These are phyloP conservation scores for Arbacia lixula DNA, from an alignment of 53 echinoderm and acorn worm species.

Conservation along the genomic window DNA sequence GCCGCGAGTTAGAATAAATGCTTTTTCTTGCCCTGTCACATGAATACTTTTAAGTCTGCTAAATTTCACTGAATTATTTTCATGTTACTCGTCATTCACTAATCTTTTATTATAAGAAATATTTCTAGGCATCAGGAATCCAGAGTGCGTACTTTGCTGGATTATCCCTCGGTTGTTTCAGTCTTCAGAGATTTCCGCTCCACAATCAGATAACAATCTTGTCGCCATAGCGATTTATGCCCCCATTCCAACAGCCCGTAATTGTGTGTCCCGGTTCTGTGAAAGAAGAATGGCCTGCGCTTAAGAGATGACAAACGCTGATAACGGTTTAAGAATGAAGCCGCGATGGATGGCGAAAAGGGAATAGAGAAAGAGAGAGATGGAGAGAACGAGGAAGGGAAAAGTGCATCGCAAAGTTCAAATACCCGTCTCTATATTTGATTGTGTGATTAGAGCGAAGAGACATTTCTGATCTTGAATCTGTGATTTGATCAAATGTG, in stretches of 20 bases:
- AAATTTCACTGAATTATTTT: too few relatives aligned
- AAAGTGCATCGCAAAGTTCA: slow-evolving; percentile 28
- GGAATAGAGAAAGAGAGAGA: too few relatives aligned
- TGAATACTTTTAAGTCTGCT: too few relatives aligned
- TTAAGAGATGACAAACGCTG: background rate
- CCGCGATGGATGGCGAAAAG: too few relatives aligned
- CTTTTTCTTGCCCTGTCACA: too few relatives aligned
- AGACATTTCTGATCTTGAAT: slow-evolving; percentile 8
- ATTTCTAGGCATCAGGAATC: too few relatives aligned
- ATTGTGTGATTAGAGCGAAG: slow-evolving; percentile 30
- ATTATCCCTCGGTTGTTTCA: slow-evolving; percentile 1
- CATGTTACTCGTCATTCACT: too few relatives aligned
- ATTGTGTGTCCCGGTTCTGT: too few relatives aligned
- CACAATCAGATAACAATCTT: background rate
- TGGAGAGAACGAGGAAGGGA: too few relatives aligned
- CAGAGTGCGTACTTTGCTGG: background rate
- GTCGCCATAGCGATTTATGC: slow-evolving; percentile 4
- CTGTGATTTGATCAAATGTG: slow-evolving; percentile 24
- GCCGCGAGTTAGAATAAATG: too few relatives aligned
- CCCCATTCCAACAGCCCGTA: background rate
- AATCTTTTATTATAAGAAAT: too few relatives aligned
- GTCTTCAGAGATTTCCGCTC: slow-evolving; percentile 23
- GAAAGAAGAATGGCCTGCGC: background rate
- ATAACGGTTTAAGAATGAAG: background rate
- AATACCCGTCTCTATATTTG: slow-evolving; percentile 19